These are phyloP conservation scores for Leucoraja ocellata DNA, from an alignment of 2,797 vertebrate species.

Conservation along the genomic window DNA sequence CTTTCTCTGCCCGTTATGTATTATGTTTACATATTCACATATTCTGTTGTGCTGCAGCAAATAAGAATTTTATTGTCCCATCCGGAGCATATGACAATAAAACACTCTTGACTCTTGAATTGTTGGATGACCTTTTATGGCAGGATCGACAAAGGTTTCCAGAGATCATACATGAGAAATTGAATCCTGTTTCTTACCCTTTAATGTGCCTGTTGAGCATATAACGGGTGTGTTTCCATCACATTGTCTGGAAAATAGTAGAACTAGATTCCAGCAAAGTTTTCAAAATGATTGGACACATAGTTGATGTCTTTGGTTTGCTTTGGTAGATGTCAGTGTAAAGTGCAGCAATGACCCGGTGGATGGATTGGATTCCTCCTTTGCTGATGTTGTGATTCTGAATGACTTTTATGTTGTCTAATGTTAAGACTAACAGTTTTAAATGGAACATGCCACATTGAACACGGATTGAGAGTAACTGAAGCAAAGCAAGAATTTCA, in stretches of 20 bases:
- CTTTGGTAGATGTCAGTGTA: background rate
- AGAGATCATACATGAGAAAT: background rate
- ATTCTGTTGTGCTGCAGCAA: too few relatives aligned
- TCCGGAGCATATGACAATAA: too few relatives aligned
- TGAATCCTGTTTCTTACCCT: background rate
- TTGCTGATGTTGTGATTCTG: background rate
- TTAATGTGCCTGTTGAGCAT: background rate
- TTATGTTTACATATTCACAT: too few relatives aligned
- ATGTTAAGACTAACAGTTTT: background rate
- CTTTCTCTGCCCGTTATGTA: too few relatives aligned
- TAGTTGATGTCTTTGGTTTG: background rate
- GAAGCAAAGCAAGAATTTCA: too few relatives aligned
- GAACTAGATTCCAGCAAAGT: background rate
- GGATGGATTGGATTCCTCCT: background rate
- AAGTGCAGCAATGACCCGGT: background rate
- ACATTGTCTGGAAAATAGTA: background rate
- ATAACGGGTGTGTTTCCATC: background rate
- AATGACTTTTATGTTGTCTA: background rate
- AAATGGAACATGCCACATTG: background rate
- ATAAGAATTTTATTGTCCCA: too few relatives aligned
- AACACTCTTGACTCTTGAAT: background rate
- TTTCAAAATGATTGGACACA: background rate
- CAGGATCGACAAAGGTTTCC: background rate
- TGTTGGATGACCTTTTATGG: background rate
- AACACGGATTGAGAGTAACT: background rate